Evolutionary conservation across 2,797 vertebrate genomes (phyloP).

Genomic region (Orientallactaga sibirica): DNA sequence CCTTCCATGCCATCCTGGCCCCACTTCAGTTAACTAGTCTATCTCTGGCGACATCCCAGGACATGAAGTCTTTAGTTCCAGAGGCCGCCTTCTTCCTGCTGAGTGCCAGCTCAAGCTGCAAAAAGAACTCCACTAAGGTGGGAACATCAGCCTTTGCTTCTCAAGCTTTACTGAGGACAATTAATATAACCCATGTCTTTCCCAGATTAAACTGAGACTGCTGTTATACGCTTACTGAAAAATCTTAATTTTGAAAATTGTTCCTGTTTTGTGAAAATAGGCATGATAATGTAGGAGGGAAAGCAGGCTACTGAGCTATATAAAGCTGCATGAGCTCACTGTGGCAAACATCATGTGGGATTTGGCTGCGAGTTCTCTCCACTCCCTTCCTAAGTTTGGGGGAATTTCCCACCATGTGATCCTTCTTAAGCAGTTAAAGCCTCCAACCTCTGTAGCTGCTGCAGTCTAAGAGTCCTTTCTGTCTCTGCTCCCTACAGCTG

Average conservation of each 20-base stretch:
- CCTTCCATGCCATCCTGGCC: background rate
- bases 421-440: background rate
- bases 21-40: background rate
- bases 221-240: constrained; percentile 30
- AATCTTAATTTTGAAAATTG: constrained; percentile 61
- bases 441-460: background rate
- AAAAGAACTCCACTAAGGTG: constrained; percentile 12
- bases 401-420: constrained; percentile 29
- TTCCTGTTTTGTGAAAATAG: constrained; percentile 63
- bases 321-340: constrained; percentile 65
- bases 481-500: background rate
- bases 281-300: constrained; percentile 18
- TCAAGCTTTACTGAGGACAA: constrained; percentile 10
- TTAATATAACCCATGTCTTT: constrained; percentile 3
- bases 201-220: constrained; percentile 43
- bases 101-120: background rate
- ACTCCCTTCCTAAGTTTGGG: constrained; percentile 11
- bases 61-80: background rate
- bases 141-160: background rate
- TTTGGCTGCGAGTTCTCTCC: constrained; percentile 1
- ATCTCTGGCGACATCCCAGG: background rate
- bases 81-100: background rate
- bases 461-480: background rate
- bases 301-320: constrained; percentile 45
- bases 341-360: constrained; percentile 47